A percentile compares a stretch with the other conserved stretches of the same genome.
Evolutionary conservation across 1,140 invertebrate species (phyloP).

Genomic region (Zeugodacus cucurbitae): DNA sequence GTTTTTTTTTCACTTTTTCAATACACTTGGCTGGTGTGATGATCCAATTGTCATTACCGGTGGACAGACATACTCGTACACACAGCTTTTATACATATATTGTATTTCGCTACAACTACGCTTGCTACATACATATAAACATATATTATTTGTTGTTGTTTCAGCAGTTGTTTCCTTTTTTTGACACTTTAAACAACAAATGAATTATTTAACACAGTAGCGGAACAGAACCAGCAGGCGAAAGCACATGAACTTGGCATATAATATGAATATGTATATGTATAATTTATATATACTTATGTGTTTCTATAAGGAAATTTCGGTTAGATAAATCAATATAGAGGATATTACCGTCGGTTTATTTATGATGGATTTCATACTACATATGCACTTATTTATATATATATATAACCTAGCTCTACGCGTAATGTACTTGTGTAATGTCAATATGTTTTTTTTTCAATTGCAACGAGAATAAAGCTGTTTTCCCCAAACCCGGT

Average conservation of each 20-base stretch:
- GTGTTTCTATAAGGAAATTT: background rate
- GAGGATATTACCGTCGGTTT: no score
- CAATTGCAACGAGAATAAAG: no score
- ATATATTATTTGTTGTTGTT: background rate
- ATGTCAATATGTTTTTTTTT: no score
- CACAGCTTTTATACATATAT: background rate
- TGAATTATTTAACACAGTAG: conserved; percentile 11
- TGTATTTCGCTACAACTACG: background rate
- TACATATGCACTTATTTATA: no score
- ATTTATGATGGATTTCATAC: no score
- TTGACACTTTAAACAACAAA: conserved; percentile 12
- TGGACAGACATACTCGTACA: background rate
- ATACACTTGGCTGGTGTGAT: conserved; percentile 9
- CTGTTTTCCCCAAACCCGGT: no score
- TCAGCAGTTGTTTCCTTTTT: conserved; percentile 5
- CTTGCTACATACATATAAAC: background rate
- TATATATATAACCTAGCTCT: no score
- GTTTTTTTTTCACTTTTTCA: background rate
- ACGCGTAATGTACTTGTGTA: no score
- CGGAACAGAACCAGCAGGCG: background rate
- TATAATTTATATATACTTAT: background rate
- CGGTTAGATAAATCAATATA: background rate
- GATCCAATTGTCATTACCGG: background rate
- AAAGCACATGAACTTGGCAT: background rate
- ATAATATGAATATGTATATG: background rate